These are phyloP conservation scores for Hypothenemus hampei DNA, from an alignment of 1,140 invertebrate genomes.

Conservation along the genomic window DNA sequence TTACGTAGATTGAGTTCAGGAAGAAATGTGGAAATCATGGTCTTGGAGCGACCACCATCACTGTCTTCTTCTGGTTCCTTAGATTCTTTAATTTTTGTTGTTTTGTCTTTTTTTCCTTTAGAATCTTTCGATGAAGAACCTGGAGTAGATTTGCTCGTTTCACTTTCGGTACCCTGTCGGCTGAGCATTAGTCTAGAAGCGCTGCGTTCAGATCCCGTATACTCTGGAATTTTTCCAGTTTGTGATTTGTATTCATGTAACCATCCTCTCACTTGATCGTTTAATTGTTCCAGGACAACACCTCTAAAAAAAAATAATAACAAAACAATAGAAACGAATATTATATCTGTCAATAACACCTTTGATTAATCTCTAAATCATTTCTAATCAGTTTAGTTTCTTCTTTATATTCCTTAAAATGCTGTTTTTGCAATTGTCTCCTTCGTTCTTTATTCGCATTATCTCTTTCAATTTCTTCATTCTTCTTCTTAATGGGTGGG, in stretches of 20 bases:
- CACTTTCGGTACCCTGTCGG: constrained; percentile 66
- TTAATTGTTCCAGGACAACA: constrained; percentile 74
- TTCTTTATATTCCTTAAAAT: constrained; percentile 57
- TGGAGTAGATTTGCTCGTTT: constrained; percentile 69
- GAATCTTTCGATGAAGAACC: constrained; percentile 74
- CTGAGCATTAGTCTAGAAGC: constrained; percentile 80
- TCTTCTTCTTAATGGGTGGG: constrained; percentile 49
- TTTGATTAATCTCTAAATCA: constrained; percentile 57
- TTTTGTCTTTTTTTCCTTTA: constrained; percentile 64
- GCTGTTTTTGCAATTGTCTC: constrained; percentile 50
- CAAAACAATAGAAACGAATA: not conserved
- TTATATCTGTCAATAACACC: too few species aligned
- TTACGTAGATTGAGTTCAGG: constrained; percentile 54
- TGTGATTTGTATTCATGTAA: constrained; percentile 70
- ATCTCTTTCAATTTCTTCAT: constrained; percentile 45
- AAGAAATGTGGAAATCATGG: constrained; percentile 53
- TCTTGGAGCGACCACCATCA: constrained; percentile 46
- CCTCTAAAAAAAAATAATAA: constrained; percentile 38
- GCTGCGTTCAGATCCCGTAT: constrained; percentile 84
- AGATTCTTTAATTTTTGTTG: constrained; percentile 52
- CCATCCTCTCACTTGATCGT: constrained; percentile 81
- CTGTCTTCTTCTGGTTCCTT: constrained; percentile 55
- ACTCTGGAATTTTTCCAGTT: constrained; percentile 84
- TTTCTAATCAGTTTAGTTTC: constrained; percentile 55
- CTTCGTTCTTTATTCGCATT: constrained; percentile 55